Evolutionary conservation across 2,113 vertebrate species (phyloP).

Genomic region (Aphyosemion australe): DNA sequence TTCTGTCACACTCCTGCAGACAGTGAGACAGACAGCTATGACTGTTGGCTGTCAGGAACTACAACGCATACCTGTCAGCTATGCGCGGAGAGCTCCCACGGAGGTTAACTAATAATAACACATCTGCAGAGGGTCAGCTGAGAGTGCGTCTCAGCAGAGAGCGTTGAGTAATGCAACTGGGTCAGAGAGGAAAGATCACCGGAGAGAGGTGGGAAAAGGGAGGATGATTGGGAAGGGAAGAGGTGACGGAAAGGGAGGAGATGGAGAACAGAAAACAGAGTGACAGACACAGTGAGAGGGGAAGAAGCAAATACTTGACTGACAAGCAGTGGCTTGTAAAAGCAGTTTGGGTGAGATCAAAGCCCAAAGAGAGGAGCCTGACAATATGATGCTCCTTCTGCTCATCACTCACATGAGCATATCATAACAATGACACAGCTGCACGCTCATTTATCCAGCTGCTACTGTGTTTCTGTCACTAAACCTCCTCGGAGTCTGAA

Average conservation of each 20-base stretch:
- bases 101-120: constrained; percentile 51
- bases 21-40: constrained; percentile 48
- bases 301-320: constrained; percentile 2
- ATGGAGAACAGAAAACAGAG: constrained; percentile 5
- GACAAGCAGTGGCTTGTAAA: constrained; percentile 17
- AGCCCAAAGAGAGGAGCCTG: constrained; percentile 38
- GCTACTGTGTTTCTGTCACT: neutral
- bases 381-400: constrained; percentile 31
- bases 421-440: constrained; percentile 27
- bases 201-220: neutral
- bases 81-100: constrained; percentile 2
- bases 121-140: constrained; percentile 1
- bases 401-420: constrained; percentile 26
- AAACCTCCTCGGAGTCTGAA: neutral
- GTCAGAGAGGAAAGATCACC: constrained; percentile 20
- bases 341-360: constrained; percentile 34
- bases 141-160: constrained; percentile 6
- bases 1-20: constrained; percentile 38
- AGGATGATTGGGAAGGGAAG: neutral
- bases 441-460: constrained; percentile 34
- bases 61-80: constrained; percentile 51
- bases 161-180: constrained; percentile 19
- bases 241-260: constrained; percentile 3
- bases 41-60: constrained; percentile 61
- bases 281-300: constrained; percentile 3